Conservation (phyloP, 2,888 invertebrate species). For the Diloba caeruleocephala region DNA sequence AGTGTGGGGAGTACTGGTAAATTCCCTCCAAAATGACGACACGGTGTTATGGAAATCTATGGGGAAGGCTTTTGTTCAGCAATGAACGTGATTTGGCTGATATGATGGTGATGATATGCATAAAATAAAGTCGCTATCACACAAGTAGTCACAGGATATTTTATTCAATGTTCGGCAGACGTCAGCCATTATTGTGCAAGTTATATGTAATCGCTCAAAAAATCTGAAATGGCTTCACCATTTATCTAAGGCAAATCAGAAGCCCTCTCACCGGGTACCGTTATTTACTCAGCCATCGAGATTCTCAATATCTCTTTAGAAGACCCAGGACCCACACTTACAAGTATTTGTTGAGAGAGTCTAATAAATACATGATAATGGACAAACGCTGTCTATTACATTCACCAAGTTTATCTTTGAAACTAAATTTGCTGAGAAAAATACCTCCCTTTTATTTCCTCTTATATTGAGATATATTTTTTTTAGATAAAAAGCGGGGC, state of each 20-base stretch:
- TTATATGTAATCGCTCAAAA: too few relatives aligned
- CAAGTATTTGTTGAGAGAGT: slow-evolving; percentile 29
- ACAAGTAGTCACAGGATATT: too few relatives aligned
- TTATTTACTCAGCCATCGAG: slow-evolving; percentile 18
- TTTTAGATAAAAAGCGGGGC: slow-evolving; percentile 64
- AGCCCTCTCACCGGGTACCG: neutral
- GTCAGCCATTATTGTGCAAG: too few relatives aligned
- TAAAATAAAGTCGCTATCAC: too few relatives aligned
- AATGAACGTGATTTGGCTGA: too few relatives aligned
- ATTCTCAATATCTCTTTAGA: slow-evolving; percentile 7
- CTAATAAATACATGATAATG: slow-evolving; percentile 76
- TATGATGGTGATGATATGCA: too few relatives aligned
- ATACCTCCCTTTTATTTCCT: slow-evolving; percentile 63
- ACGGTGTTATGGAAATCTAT: too few relatives aligned
- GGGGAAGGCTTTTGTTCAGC: too few relatives aligned
- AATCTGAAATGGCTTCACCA: too few relatives aligned
- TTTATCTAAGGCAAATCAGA: neutral
- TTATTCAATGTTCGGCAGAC: too few relatives aligned
- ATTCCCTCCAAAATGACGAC: too few relatives aligned
- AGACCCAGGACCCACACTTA: slow-evolving; percentile 5
- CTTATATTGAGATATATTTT: slow-evolving; percentile 64
- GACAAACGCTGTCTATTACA: slow-evolving; percentile 73
- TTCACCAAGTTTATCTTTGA: slow-evolving; percentile 66
- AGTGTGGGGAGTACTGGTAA: too few relatives aligned
- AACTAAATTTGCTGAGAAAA: slow-evolving; percentile 65